Evolutionary conservation across 35 echinoderm and acorn worm genomes (phyloP), one percentile per base, ranked within the genome.

Genomic region (Apostichopus parvimensis): DNA sequence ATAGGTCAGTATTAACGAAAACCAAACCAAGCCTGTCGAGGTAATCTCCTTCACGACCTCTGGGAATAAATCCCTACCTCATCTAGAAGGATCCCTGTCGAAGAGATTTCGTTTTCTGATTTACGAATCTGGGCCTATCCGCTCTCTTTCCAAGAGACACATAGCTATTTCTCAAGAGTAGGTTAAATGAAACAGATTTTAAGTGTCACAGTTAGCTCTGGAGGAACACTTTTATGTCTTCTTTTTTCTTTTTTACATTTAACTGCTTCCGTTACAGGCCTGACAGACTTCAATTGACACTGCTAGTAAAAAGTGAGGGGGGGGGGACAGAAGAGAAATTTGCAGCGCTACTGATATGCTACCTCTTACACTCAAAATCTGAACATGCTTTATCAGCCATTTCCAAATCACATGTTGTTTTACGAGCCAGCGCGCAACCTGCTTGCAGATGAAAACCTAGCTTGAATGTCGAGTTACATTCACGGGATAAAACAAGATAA

Each of bases 111-210:
- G 7, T 22, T 6, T 6, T 3, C n/a, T 75, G 71, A 75, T n/a
- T 75, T 75, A 18, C 11, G 71, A 22, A 75, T 75, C 21, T 75
- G 71, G 13, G 12, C 71, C 71, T 75, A 20, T 22, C 7, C 13
- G 17, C 21, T 75, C 17, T 22, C n/a, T 68, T 68, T 18, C 64
- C 11, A 75, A 75, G 71, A 75, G 71, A 75, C 6, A 18, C 0
- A 75, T 75, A 20, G 14, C 13, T 18, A 20, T 75, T 22, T 8
- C 71, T 20, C 21, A 6, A n/a, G 15, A 75, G 71, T 22, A 75
- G 71, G 71, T 75, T 73, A 75, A 75, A 75, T 75, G 71, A 75
- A 75, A 75, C 21, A 18, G 71, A 75, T 75, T 75, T 75, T 18
- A 75, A 4, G 71, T 75, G 71, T 18, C 7, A 75, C 71, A 75